Conservation (phyloP, 2,888 invertebrate genomes). For the Zonitis immaculata region DNA sequence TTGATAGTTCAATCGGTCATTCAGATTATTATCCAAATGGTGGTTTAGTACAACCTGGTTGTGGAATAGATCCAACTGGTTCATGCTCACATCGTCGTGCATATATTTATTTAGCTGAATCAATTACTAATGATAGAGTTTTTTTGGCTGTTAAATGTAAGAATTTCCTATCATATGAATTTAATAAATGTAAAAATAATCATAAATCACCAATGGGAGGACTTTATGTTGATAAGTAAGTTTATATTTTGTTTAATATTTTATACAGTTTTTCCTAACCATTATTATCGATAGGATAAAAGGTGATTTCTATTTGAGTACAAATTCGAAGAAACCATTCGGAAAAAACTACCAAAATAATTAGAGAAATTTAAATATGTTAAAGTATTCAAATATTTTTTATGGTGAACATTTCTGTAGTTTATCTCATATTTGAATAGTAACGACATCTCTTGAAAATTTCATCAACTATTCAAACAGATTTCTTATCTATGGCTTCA, state of each 20-base stretch:
- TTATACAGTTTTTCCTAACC: no score
- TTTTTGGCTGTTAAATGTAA: slow-evolving; percentile 22
- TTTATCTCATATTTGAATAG: no score
- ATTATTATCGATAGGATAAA: no score
- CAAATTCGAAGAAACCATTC: no score
- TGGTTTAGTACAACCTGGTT: slow-evolving; percentile 41
- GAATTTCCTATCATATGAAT: slow-evolving; percentile 15
- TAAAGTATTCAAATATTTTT: no score
- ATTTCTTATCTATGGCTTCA: no score
- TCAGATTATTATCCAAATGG: slow-evolving; percentile 45
- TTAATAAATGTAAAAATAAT: slow-evolving; percentile 20
- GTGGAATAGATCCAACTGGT: slow-evolving; percentile 35
- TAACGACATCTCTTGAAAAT: no score
- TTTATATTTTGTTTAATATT: slow-evolving; percentile 1
- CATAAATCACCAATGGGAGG: slow-evolving; percentile 19
- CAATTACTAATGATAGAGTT: slow-evolving; percentile 31
- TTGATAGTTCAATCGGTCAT: slow-evolving; percentile 33
- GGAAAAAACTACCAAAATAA: no score
- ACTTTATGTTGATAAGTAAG: slow-evolving; percentile 18
- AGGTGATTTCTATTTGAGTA: no score
- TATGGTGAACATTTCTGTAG: no score
- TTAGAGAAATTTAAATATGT: no score
- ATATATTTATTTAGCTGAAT: slow-evolving; percentile 48
- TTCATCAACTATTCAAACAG: no score
- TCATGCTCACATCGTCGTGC: slow-evolving; percentile 49